A percentile compares a stretch with the other conserved stretches of the same genome.
Evolutionary conservation across 1,140 invertebrate species (phyloP).

Genomic region (Bombus consobrinus): DNA sequence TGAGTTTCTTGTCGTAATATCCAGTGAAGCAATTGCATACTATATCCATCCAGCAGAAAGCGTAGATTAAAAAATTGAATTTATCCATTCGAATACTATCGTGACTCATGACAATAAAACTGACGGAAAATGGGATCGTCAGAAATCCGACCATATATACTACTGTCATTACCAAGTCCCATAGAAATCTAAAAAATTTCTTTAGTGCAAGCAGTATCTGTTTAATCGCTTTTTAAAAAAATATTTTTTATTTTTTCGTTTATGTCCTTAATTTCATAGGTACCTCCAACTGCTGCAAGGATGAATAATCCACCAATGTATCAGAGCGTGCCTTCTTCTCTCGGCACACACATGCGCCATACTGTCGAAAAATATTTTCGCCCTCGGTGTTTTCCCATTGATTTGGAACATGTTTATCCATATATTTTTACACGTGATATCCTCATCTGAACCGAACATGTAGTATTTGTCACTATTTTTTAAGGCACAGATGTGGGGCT

Average conservation of each 20-base stretch:
- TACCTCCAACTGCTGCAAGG: conserved; percentile 76
- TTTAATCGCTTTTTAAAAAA: neutral
- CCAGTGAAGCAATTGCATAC: conserved; percentile 72
- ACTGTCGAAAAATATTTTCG: conserved; percentile 67
- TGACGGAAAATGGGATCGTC: conserved; percentile 76
- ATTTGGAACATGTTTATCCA: conserved; percentile 47
- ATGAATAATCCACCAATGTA: conserved; percentile 76
- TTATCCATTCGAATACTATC: conserved; percentile 66
- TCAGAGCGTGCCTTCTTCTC: conserved; percentile 65
- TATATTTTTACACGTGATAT: neutral
- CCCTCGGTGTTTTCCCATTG: conserved; percentile 66
- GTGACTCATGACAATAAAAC: conserved; percentile 74
- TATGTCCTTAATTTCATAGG: too few species aligned
- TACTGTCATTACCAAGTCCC: conserved; percentile 75
- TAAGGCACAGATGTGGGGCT: conserved; percentile 32
- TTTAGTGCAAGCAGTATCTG: neutral
- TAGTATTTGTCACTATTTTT: neutral
- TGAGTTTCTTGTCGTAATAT: conserved; percentile 60
- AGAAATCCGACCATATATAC: conserved; percentile 71
- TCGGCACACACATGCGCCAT: conserved; percentile 68
- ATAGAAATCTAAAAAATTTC: conserved; percentile 72
- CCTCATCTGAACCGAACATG: too few species aligned
- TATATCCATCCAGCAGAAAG: conserved; percentile 78
- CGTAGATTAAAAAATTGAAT: conserved; percentile 72
- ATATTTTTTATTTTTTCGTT: neutral